Base-by-base conservation (phyloP, 2,888 invertebrate species). In the Malthinus flaveolus region DNA sequence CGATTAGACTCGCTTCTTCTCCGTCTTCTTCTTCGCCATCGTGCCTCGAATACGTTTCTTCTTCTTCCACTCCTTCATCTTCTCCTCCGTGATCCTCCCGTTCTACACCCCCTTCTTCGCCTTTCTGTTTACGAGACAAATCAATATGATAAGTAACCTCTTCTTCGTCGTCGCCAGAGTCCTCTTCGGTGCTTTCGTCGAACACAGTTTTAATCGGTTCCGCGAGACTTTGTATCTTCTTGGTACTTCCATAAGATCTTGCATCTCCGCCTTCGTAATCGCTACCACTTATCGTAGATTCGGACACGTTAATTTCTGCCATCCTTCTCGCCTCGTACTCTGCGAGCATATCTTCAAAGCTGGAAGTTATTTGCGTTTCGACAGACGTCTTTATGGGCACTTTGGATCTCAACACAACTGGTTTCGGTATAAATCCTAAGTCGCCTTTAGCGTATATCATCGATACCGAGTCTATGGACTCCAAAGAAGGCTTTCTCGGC, bases 351-450 rank as follows among this genome's bases (percentile, higher is more conserved):
- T 71, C 69, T 42, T 73, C 68, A 37, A 70, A 65, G 46, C 73
- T 77, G 1, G 57, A 52, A 1, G 71, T 75, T 0, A 73, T 67
- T 64, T 77, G 75, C 0, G 70, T 64, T 8, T 70, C 72, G 37
- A 70, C 69, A 34, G 73, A 55, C 49, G 71, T 63, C 23, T 58
- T 66, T 5, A 71, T 68, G 3, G 79, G 77, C 1, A 73, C 66
- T 32, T 47, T 59, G 0, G 74, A 68, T 45, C 75, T 62, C 13
- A 69, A 37, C 32, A 74, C 70, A 0, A 75, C 70, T 6, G 76
- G 74, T 68, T 84, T 85, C 0, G 87, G 87, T 61, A 87, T 78
- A 64, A 88, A 87, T 7, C 88, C 88, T 57, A 88, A 81, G 72
- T 87, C 87, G 8, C 88, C 88, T 63, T 84, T 83, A 47, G 81